Base-by-base conservation (phyloP, 92 coral and sea anemone species). In the Montipora capitata region DNA sequence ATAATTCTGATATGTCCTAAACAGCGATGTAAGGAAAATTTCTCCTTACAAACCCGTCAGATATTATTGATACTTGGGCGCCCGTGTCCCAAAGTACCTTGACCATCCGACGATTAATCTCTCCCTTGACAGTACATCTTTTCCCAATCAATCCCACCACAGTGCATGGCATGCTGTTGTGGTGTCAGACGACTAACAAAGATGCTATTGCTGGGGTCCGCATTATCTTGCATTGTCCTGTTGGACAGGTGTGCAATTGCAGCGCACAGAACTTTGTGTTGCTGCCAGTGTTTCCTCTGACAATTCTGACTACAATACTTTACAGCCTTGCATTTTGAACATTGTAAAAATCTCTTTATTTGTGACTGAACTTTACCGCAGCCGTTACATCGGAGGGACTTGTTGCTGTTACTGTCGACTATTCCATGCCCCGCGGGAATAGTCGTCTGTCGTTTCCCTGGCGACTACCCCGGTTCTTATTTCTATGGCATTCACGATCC, bases 71-170 rank as follows among this genome's bases (percentile, higher is more conserved):
- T 16, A 90, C 93, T 62, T 78, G 90, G 44, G 86, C 86, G 42
- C 90, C 90, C 1, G 82, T 90, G 90, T 78, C 89, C 93, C 93
- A 90, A 58, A 90, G 86, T 51, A 84, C 82, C 14, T 89, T 82
- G n/a, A 68, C 71, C 41, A 14, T 74, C 12, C n/a, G 51, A 15
- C 82, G 58, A 68, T 90, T 90, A 5, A 90, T 74, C 69, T 82
- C 83, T 48, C 88, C 78, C 80, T 70, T 83, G 41, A 89, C 79
- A 35, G 76, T 78, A 38, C 93, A 89, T 68, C 80, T 70, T 63
- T 59, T 89, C 40, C 93, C 93, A 5, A 83, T 89, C 84, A 89
- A 74, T n/a, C 75, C 76, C 70, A 62, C 91, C 17, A 87, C 72
- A 5, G 76, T 41, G 35, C 1, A 27, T 27, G 65, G 71, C 76